Percentiles rank a stretch among this genome's conserved stretches.
Evolutionary conservation across 2,113 vertebrate species (phyloP).

Genomic region (Cathartes aura): DNA sequence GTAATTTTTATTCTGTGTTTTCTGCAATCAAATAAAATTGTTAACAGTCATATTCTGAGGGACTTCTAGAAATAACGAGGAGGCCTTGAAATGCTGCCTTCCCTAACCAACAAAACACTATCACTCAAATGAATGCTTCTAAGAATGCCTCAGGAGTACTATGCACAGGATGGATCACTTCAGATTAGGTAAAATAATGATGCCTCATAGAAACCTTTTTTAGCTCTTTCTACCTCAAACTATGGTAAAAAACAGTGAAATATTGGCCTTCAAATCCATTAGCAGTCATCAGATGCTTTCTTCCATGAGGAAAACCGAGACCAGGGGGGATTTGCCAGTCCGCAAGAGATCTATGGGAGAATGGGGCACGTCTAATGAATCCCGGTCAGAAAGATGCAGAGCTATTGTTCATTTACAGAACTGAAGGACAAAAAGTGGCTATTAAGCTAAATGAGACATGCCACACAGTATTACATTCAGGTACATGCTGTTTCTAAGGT

Average conservation of each 20-base stretch:
- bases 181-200: conserved; percentile 24
- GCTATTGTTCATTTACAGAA: neutral
- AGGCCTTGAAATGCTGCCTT: conserved; percentile 1
- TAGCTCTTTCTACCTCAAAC: neutral
- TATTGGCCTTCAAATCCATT: neutral
- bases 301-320: neutral
- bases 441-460: neutral
- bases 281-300: neutral
- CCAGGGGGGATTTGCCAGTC: neutral
- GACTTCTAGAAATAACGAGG: conserved; percentile 27
- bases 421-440: neutral
- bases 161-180: neutral
- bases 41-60: neutral
- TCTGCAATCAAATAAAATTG: neutral
- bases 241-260: neutral
- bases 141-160: neutral
- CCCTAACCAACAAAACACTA: neutral
- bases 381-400: neutral
- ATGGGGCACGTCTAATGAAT: neutral
- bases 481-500: neutral
- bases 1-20: neutral
- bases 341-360: neutral
- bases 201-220: neutral
- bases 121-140: conserved; percentile 20
- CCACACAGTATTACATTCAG: neutral